These are phyloP conservation scores for Maniola jurtina DNA, from an alignment of 1,140 invertebrate genomes.

Conservation along the genomic window DNA sequence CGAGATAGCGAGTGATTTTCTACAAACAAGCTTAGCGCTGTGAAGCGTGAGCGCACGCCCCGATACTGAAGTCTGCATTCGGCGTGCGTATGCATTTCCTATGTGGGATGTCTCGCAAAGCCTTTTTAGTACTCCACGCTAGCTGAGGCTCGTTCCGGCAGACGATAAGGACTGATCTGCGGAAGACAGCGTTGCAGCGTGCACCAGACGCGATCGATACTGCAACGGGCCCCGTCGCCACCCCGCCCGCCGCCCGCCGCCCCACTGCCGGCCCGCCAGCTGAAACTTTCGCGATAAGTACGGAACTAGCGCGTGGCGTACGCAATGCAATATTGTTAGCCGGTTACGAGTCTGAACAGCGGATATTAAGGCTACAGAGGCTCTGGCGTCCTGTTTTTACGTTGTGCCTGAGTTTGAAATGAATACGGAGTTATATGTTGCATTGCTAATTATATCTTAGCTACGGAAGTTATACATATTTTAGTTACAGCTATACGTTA, in stretches of 20 bases:
- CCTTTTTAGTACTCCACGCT: slow-evolving; percentile 56
- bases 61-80: slow-evolving; percentile 41
- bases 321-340: slow-evolving; percentile 78
- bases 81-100: slow-evolving; percentile 50
- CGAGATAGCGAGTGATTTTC: slow-evolving; percentile 44
- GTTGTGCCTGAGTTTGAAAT: slow-evolving; percentile 54
- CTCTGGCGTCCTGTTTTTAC: slow-evolving; percentile 62
- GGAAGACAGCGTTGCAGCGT: slow-evolving; percentile 73
- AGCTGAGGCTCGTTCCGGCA: slow-evolving; percentile 58
- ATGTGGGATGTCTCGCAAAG: slow-evolving; percentile 58
- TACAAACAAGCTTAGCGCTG: slow-evolving; percentile 52
- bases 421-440: slow-evolving; percentile 52
- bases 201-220: slow-evolving; percentile 75
- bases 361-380: slow-evolving; percentile 72
- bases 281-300: slow-evolving; percentile 78
- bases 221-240: slow-evolving; percentile 50
- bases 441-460: slow-evolving; percentile 49
- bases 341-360: slow-evolving; percentile 74
- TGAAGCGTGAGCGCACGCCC: slow-evolving; percentile 49
- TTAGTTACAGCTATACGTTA: neutral
- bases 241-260: slow-evolving; percentile 29
- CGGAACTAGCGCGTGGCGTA: slow-evolving; percentile 74
- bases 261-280: slow-evolving; percentile 47
- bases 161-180: slow-evolving; percentile 76
- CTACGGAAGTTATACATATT: neutral